Percentiles rank a stretch among this genome's conserved stretches.
phyloP scores from a whole-genome alignment of 1,140 invertebrate genomes.

The Bathynomus jamesi region DNA sequence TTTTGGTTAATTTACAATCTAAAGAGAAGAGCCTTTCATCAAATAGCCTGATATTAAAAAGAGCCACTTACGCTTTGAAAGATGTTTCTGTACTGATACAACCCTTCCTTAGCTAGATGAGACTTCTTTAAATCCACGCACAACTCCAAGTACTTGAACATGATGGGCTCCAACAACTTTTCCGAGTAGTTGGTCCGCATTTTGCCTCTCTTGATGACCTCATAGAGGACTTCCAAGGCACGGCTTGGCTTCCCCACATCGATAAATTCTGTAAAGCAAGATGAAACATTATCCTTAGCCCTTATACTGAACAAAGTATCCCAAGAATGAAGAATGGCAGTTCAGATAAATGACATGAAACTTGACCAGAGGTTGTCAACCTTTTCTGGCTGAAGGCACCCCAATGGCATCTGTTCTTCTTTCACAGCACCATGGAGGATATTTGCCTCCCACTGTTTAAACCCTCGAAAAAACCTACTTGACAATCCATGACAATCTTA shows the following conservation, averaged over 20 bases:
- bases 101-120: conserved; percentile 95
- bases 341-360: too few species aligned
- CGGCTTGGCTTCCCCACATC: conserved; percentile 87
- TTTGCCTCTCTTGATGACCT: conserved; percentile 93
- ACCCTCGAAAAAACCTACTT: too few species aligned
- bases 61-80: conserved; percentile 78
- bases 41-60: background rate
- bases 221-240: conserved; percentile 96
- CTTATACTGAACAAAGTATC: background rate
- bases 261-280: conserved; percentile 67
- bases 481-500: too few species aligned
- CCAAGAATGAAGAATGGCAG: background rate
- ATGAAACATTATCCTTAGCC: too few species aligned
- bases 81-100: conserved; percentile 98
- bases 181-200: conserved; percentile 93
- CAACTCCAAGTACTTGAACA: conserved; percentile 97
- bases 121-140: conserved; percentile 98
- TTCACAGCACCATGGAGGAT: too few species aligned
- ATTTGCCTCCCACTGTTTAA: too few species aligned
- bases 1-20: too few species aligned
- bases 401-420: too few species aligned
- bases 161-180: conserved; percentile 94
- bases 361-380: too few species aligned
- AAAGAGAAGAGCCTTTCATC: too few species aligned
- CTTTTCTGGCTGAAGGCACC: too few species aligned